Percentiles rank a stretch among this genome's conserved stretches.
Conservation (phyloP, 2,797 vertebrate genomes). For the Pristis pectinata region DNA sequence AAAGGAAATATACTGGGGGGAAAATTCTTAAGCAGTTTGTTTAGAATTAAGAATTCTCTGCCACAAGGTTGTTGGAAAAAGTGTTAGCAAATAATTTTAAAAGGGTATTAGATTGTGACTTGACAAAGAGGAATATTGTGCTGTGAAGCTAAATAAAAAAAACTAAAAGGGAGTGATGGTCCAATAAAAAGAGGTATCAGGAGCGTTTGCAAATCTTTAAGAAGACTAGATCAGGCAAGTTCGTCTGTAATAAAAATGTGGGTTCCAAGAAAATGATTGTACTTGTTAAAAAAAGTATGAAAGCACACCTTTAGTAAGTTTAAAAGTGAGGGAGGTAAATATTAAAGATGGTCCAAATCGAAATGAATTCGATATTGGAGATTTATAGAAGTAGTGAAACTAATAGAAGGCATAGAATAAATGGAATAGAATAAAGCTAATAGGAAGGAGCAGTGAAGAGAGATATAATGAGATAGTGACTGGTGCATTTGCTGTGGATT, state of each 20-base stretch:
- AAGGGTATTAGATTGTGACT: not conserved
- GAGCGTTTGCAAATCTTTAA: not conserved
- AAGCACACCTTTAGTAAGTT: not conserved
- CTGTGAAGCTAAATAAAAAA: not conserved
- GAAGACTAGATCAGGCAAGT: not conserved
- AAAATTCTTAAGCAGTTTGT: not conserved
- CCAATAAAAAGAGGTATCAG: not conserved
- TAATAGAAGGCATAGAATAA: not conserved
- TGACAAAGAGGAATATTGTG: not conserved
- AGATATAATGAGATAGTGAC: not conserved
- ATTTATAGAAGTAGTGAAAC: not conserved
- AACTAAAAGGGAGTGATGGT: not conserved
- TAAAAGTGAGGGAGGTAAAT: not conserved
- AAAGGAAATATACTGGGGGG: not conserved
- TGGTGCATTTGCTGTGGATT: not conserved
- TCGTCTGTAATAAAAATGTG: not conserved
- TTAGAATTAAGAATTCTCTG: not conserved
- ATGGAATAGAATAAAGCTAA: not conserved
- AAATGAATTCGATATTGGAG: slow-evolving; percentile 1
- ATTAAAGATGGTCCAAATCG: not conserved
- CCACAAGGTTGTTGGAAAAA: not conserved
- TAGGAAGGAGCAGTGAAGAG: not conserved
- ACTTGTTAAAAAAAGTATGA: too few species aligned
- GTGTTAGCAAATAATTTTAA: not conserved
- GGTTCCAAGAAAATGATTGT: too few species aligned